Evolutionary conservation across 37 sponge, comb jelly and placozoan species (phyloP), one percentile per base, ranked within the genome.

Genomic region (Chondrilla cf. caribensis): DNA sequence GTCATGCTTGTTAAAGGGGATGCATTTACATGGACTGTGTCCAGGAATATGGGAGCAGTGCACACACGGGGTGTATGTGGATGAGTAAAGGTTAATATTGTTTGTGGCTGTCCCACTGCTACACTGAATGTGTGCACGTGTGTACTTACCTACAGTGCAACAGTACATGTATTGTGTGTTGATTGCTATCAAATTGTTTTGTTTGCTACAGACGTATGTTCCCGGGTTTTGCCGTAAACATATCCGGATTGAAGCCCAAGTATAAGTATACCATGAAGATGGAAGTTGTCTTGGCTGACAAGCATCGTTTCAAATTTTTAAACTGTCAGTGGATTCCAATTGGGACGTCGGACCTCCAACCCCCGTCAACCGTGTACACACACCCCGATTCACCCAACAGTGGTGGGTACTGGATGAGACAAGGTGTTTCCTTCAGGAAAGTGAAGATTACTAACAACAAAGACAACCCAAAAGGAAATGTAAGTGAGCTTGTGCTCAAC

Each of bases 231-330:
- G 82, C 87, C 24, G 76, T 89, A 0, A 73, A 82, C 22, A 70
- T 97, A 19, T 79, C 39, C 78, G 94, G 94, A 8, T 82, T 97
- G 51, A 89, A 91, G 81, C 94, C 94, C 14, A 89, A 91, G 43
- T 86, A 81, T 32, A 90, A 86, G 72, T 97, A 97, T 83, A 85
- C 91, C 17, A 89, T 97, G 87, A 90, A 91, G 41, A 80, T 93
- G 86, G 97, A 93, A 40, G 79, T 97, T 25, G 81, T 91, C 2
- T 88, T 89, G 28, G 97, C 92, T 47, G 94, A 93, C 40, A 87
- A 89, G 55, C 88, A 94, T 78, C 78, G 97, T 24, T 97, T 89
- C 86, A 97, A 97, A 59, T 97, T 89, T 58, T 86, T 92, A 6
- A 93, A 94, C 35, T 60, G 47, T 14, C 59, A 83, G 47, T 97